These are phyloP conservation scores for Actias luna DNA, from an alignment of 2,888 invertebrate species.

Conservation along the genomic window DNA sequence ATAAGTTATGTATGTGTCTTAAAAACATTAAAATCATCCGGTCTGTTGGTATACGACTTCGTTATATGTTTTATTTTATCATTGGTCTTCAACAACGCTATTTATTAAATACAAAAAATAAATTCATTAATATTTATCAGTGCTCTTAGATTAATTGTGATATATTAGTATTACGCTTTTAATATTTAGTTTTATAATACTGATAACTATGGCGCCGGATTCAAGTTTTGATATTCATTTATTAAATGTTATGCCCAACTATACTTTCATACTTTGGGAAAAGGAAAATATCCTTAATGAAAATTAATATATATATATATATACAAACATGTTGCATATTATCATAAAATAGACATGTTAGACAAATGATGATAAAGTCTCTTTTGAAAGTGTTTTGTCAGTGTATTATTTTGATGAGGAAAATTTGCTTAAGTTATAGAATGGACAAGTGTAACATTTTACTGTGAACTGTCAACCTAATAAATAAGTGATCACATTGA, in stretches of 20 bases:
- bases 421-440: no score
- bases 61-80: slow-evolving; percentile 44
- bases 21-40: slow-evolving; percentile 16
- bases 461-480: no score
- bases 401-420: neutral
- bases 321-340: neutral
- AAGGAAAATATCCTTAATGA: neutral
- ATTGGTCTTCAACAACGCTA: slow-evolving; percentile 30
- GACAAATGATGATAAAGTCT: neutral
- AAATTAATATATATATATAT: neutral
- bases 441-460: no score
- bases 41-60: slow-evolving; percentile 35
- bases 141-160: neutral
- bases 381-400: neutral
- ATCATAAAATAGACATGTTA: neutral
- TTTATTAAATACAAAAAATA: slow-evolving; percentile 30
- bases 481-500: no score
- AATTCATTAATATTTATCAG: slow-evolving; percentile 31
- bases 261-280: no score
- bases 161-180: no score
- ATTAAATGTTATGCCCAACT: no score
- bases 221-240: neutral
- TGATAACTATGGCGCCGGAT: neutral
- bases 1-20: slow-evolving; percentile 9
- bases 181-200: no score